Percentiles rank a stretch among this genome's conserved stretches.
Conservation (phyloP, 2,113 vertebrate genomes). For the Callipepla squamata region DNA sequence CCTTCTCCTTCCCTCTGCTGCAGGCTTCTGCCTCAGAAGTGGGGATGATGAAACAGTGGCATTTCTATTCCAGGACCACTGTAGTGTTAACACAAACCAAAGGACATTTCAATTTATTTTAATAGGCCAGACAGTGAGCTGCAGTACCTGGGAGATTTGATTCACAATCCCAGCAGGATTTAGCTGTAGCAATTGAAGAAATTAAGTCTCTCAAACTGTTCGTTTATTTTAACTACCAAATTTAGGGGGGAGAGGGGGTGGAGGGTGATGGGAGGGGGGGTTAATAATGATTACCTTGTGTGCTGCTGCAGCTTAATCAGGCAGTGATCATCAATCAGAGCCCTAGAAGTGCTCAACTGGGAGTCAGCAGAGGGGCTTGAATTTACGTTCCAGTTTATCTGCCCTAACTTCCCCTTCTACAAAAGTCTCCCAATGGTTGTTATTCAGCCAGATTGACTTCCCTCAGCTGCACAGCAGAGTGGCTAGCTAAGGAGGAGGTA, state of each 20-base stretch:
- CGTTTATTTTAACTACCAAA: not conserved
- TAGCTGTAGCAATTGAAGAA: not conserved
- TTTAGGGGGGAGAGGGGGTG: accelerated
- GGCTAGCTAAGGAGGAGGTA: accelerated
- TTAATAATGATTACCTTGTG: not conserved
- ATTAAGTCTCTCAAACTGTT: not conserved
- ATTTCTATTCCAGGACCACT: not conserved
- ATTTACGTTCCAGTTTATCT: not conserved
- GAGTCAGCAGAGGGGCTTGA: not conserved
- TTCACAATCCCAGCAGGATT: not conserved
- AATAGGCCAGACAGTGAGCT: accelerated
- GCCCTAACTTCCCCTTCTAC: not conserved
- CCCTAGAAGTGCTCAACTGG: not conserved
- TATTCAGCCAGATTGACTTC: not conserved
- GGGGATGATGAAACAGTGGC: accelerated
- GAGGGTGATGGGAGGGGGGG: too few species aligned
- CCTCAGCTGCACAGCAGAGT: not conserved
- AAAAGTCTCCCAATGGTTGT: not conserved
- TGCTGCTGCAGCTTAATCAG: not conserved
- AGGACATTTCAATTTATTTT: not conserved
- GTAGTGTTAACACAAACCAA: not conserved
- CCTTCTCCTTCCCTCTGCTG: not conserved
- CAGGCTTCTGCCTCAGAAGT: not conserved
- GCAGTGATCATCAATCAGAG: not conserved
- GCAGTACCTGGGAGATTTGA: not conserved